A percentile compares a stretch with the other conserved stretches of the same genome.
Conservation (phyloP, 1,140 invertebrate species). For the Drosophila yakuba region DNA sequence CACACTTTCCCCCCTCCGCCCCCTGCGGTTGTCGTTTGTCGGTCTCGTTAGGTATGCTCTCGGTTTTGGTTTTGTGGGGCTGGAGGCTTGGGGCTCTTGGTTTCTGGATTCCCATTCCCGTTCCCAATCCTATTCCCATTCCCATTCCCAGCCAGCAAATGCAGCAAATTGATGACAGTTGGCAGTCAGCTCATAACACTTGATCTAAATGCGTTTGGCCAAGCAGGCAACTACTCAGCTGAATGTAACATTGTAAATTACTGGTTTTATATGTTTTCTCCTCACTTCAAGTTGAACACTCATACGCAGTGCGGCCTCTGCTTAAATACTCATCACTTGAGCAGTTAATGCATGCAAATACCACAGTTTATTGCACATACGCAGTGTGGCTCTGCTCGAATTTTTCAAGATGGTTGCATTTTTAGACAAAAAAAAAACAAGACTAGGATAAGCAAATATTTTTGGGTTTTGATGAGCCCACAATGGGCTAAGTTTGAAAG, state of each 20-base stretch:
- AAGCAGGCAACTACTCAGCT: neutral
- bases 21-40: conserved; percentile 27
- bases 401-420: neutral
- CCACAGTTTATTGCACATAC: neutral
- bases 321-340: neutral
- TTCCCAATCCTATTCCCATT: neutral
- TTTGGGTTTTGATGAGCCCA: neutral
- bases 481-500: neutral
- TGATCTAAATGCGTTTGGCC: conserved; percentile 18
- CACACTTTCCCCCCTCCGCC: neutral
- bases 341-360: neutral
- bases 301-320: conserved; percentile 1
- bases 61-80: conserved; percentile 36
- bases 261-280: neutral
- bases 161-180: conserved; percentile 76
- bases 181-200: conserved; percentile 32
- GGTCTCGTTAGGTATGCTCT: conserved; percentile 36
- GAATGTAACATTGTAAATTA: conserved; percentile 10
- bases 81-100: neutral
- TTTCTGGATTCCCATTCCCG: neutral
- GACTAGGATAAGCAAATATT: neutral
- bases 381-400: neutral
- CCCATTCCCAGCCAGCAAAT: conserved; percentile 35
- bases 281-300: neutral
- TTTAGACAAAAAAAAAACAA: neutral